Evolutionary conservation across 2,797 vertebrate genomes (phyloP), one percentile per base, ranked within the genome.

Genomic region (Mycteria americana): DNA sequence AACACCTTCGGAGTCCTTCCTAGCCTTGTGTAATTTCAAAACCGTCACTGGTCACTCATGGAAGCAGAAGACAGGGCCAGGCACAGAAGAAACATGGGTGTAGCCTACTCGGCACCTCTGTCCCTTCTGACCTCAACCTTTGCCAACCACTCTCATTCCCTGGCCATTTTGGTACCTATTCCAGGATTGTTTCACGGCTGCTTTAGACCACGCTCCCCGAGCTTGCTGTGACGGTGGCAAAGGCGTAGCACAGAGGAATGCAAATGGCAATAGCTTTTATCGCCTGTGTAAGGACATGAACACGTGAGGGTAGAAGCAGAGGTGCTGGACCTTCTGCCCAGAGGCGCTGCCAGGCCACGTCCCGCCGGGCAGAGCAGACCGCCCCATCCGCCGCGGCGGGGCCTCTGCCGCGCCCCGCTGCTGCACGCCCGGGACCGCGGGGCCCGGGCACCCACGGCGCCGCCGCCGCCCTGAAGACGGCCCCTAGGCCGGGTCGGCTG

Each of bases 211-310:
- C 18, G 6, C 3, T 30, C 30, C 16, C 21, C 11, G 6, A 0
- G 11, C 57, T 54, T 18, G 78, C 60, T 21, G 1, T 2, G 21
- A 0, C 27, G 6, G 35, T 3, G 51, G n/a, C 16, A 25, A 18
- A 39, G 11, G 4, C 7, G 11, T 1, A 18, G 57, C 39, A 1
- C 4, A 4, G 75, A 48, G 54, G 48, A 21, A 19, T 0, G 45
- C 64, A 2, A 51, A 5, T 1, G 39, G 30, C 4, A 6, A 13
- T 9, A 2, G 59, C 41, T 19, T 3, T 18, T 22, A 18, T 5
- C 15, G 5, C n/a, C 45, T 4, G 0, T 1, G 2, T 7, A 1
- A 5, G 25, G 41, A 4, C 1, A 9, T 2, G 4, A 6, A 15
- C 2, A 39, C 12, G 18, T 2, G 75, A 31, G 50, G 45, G 62